phyloP scores from a whole-genome alignment of 2,797 vertebrate genomes.

The Rhabdophis nuchalis region DNA sequence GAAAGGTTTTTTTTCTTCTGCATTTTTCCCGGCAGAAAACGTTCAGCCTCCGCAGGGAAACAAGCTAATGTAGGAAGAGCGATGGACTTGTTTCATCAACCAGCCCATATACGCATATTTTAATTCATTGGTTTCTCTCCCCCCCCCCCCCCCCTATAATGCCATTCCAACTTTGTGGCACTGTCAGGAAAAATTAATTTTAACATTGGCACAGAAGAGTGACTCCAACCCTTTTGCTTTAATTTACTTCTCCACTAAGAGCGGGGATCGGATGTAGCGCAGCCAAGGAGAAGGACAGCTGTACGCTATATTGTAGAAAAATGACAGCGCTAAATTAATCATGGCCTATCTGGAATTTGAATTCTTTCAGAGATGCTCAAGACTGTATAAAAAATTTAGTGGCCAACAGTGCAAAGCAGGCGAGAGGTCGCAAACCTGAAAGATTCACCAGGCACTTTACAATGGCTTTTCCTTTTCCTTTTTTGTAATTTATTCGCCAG shows the following conservation, averaged over 20 bases:
- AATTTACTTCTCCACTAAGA: constrained; percentile 71
- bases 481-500: background rate
- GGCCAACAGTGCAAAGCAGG: constrained; percentile 76
- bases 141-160: constrained; percentile 37
- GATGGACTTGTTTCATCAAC: constrained; percentile 60
- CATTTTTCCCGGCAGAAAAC: constrained; percentile 53
- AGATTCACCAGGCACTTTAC: constrained; percentile 74
- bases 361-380: constrained; percentile 93
- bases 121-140: constrained; percentile 51
- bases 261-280: constrained; percentile 49
- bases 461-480: constrained; percentile 53
- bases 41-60: constrained; percentile 54
- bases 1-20: constrained; percentile 38
- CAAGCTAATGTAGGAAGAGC: constrained; percentile 54
- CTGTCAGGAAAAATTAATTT: constrained; percentile 75
- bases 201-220: constrained; percentile 62
- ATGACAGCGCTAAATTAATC: constrained; percentile 90
- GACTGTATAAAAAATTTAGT: constrained; percentile 95
- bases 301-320: constrained; percentile 76
- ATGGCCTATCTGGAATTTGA: constrained; percentile 93
- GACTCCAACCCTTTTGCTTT: constrained; percentile 61
- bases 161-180: constrained; percentile 57
- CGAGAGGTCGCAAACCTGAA: constrained; percentile 75
- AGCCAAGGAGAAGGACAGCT: constrained; percentile 65
- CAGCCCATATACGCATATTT: constrained; percentile 65